Percentiles rank a stretch among this genome's conserved stretches.
These are phyloP conservation scores for Eretmochelys imbricata DNA, from an alignment of 2,113 vertebrate species.

Conservation along the genomic window DNA sequence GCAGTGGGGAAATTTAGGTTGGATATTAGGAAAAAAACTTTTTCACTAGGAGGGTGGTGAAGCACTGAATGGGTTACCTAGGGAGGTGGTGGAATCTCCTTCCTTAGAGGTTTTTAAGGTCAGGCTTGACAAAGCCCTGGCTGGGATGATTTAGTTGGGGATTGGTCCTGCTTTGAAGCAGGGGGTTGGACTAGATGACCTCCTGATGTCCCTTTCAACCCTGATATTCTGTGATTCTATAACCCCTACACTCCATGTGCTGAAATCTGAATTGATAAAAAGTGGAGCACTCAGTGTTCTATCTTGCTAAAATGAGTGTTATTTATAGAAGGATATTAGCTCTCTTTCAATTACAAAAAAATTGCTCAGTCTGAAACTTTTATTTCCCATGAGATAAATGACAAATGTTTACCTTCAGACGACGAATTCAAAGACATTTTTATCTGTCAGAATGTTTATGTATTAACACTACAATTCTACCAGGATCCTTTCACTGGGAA, in stretches of 20 bases:
- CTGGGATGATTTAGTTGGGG: too few species aligned
- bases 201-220: too few species aligned
- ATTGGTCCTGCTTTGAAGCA: too few species aligned
- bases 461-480: background rate
- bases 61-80: too few species aligned
- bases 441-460: background rate
- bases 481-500: background rate
- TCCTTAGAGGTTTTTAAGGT: too few species aligned
- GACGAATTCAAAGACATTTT: background rate
- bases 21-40: too few species aligned
- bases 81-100: too few species aligned
- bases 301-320: background rate
- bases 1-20: too few species aligned
- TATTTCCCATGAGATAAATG: background rate
- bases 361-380: slow-evolving; percentile 38
- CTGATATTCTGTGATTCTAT: too few species aligned
- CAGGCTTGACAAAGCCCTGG: too few species aligned
- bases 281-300: background rate
- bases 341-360: slow-evolving; percentile 19
- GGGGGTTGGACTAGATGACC: too few species aligned
- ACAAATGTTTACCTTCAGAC: background rate
- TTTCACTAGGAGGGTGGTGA: too few species aligned
- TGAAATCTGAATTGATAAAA: background rate
- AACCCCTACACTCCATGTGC: background rate
- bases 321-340: background rate